Conservation (phyloP, 2,797 vertebrate genomes). For the Synanceia verrucosa region DNA sequence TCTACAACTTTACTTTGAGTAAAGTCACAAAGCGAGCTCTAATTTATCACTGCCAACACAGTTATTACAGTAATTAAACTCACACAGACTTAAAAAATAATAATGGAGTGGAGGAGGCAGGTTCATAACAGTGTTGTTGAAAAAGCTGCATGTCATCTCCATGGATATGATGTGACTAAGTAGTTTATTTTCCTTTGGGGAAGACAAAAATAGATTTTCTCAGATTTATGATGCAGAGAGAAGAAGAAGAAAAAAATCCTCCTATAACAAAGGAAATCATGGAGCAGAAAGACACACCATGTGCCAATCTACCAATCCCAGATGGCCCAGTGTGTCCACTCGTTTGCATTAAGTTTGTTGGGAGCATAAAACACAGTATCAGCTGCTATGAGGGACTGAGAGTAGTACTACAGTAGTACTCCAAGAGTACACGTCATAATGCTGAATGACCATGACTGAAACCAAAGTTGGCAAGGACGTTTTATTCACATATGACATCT, state of each 20-base stretch:
- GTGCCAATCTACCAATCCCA: neutral
- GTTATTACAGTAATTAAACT: slow-evolving; percentile 37
- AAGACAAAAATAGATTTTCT: neutral
- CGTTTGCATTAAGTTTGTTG: neutral
- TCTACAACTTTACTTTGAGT: neutral
- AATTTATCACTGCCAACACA: slow-evolving; percentile 17
- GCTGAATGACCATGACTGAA: neutral
- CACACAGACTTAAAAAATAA: slow-evolving; percentile 29
- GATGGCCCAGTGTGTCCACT: neutral
- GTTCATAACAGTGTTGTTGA: slow-evolving; percentile 1
- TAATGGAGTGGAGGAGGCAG: slow-evolving; percentile 21
- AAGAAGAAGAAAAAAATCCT: neutral
- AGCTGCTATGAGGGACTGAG: neutral
- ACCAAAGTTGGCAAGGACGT: too few relatives aligned
- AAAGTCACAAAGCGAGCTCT: slow-evolving; percentile 9
- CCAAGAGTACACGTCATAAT: neutral
- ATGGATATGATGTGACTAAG: slow-evolving; percentile 15
- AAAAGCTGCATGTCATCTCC: slow-evolving; percentile 23
- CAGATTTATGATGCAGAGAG: neutral
- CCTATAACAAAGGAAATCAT: neutral
- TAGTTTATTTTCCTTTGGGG: neutral
- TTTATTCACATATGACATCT: too few relatives aligned
- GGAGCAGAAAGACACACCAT: neutral
- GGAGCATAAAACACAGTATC: neutral
- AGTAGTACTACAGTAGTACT: neutral